A percentile compares a stretch with the other conserved stretches of the same genome.
phyloP scores from a whole-genome alignment of 2,113 vertebrate species.

The Ptyas mucosa region DNA sequence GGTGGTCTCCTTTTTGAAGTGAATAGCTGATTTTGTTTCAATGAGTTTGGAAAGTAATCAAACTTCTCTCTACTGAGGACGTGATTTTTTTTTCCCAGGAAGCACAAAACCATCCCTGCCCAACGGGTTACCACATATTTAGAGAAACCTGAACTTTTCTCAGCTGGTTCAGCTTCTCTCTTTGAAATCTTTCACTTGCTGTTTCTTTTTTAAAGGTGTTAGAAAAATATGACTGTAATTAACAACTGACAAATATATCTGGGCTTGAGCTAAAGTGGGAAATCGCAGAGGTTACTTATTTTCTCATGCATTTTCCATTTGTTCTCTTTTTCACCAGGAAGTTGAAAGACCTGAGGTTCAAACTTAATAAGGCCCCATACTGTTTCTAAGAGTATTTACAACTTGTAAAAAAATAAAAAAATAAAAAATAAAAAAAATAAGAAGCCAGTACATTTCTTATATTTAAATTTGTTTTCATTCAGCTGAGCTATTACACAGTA shows the following conservation, averaged over 20 bases:
- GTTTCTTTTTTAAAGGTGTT: conserved; percentile 84
- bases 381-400: conserved; percentile 77
- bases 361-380: conserved; percentile 79
- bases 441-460: conserved; percentile 70
- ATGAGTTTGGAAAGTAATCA: conserved; percentile 63
- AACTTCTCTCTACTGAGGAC: conserved; percentile 47
- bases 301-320: conserved; percentile 88
- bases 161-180: conserved; percentile 53
- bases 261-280: conserved; percentile 90
- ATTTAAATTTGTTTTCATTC: conserved; percentile 82
- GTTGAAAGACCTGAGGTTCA: conserved; percentile 76
- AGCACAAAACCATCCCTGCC: conserved; percentile 59
- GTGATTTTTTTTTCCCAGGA: conserved; percentile 44
- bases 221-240: conserved; percentile 93
- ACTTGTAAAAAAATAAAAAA: conserved; percentile 66
- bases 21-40: conserved; percentile 52
- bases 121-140: conserved; percentile 46
- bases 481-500: conserved; percentile 73
- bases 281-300: conserved; percentile 86
- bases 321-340: conserved; percentile 78
- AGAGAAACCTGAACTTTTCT: conserved; percentile 60
- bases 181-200: conserved; percentile 77
- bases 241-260: conserved; percentile 97
- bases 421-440: conserved; percentile 22
- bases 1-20: conserved; percentile 46